Percentiles rank a stretch among this genome's conserved stretches.
Evolutionary conservation across 2,888 invertebrate genomes (phyloP).

Genomic region (Lamproptera curius): DNA sequence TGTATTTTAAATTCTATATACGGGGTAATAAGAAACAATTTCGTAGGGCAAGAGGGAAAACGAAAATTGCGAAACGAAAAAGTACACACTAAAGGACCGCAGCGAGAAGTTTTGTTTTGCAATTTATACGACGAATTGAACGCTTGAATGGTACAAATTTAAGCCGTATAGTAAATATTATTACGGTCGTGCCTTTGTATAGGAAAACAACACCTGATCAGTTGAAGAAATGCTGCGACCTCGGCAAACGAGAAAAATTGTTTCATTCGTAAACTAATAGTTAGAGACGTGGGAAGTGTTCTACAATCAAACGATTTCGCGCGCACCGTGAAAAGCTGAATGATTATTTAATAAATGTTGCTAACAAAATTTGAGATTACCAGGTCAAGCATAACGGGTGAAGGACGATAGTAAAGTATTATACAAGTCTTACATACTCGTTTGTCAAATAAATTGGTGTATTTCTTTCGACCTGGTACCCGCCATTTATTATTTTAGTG

Average conservation of each 20-base stretch:
- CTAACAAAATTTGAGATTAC: not conserved
- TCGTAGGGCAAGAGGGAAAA: constrained; percentile 13
- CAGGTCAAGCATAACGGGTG: not conserved
- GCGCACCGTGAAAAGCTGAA: not conserved
- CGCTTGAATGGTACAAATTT: constrained; percentile 20
- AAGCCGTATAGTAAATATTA: constrained; percentile 19
- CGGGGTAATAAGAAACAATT: constrained; percentile 11
- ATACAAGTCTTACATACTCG: not conserved
- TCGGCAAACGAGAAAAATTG: constrained; percentile 41
- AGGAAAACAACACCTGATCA: constrained; percentile 43
- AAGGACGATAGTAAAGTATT: not conserved
- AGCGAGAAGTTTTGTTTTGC: constrained; percentile 30
- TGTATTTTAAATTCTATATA: constrained; percentile 25
- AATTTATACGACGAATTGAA: constrained; percentile 25
- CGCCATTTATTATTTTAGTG: too few species aligned
- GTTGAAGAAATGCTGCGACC: constrained; percentile 64
- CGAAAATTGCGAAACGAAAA: constrained; percentile 27
- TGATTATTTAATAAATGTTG: not conserved
- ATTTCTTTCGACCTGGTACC: too few species aligned
- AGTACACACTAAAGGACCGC: constrained; percentile 24
- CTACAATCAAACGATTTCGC: not conserved
- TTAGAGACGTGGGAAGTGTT: constrained; percentile 5
- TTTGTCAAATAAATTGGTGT: not conserved
- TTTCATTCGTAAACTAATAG: constrained; percentile 7
- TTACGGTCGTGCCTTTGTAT: constrained; percentile 32